Conservation (phyloP, 1,140 invertebrate genomes). For the Panagrolaimus sp. region DNA sequence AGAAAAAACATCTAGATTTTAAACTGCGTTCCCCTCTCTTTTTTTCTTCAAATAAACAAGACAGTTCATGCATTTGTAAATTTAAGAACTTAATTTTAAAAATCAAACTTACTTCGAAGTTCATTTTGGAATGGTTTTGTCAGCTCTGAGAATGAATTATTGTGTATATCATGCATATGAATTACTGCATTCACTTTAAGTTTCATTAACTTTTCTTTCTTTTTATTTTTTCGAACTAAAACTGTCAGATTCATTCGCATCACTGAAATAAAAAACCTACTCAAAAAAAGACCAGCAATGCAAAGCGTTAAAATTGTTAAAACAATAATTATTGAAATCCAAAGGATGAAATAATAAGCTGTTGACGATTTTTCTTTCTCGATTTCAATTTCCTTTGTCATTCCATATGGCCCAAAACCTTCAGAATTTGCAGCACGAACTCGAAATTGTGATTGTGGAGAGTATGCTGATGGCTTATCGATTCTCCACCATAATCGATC, state of each 20-base stretch:
- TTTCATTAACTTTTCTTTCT: conserved; percentile 1
- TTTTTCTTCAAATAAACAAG: too few relatives aligned
- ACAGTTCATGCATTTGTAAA: too few relatives aligned
- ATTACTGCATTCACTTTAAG: conserved; percentile 6
- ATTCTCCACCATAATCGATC: conserved; percentile 29
- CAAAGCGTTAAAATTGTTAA: conserved; percentile 14
- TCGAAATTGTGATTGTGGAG: conserved; percentile 39
- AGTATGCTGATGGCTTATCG: conserved; percentile 12
- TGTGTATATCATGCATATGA: neutral
- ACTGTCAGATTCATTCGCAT: neutral
- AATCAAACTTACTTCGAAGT: conserved; percentile 38
- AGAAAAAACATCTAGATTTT: too few relatives aligned
- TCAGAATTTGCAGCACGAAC: conserved; percentile 55
- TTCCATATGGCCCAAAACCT: conserved; percentile 54
- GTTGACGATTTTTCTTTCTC: neutral
- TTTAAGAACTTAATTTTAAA: neutral
- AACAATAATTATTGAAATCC: conserved; percentile 11
- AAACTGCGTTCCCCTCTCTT: too few relatives aligned
- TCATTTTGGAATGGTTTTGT: conserved; percentile 41
- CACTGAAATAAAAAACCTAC: neutral
- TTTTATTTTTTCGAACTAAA: conserved; percentile 10
- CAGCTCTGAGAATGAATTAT: neutral
- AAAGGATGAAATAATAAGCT: conserved; percentile 13
- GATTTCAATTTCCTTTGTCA: conserved; percentile 12
- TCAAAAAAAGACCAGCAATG: neutral